Percentiles rank a stretch among this genome's conserved stretches.
Conservation (phyloP, 1,140 invertebrate genomes). For the Diabrotica undecimpunctata region DNA sequence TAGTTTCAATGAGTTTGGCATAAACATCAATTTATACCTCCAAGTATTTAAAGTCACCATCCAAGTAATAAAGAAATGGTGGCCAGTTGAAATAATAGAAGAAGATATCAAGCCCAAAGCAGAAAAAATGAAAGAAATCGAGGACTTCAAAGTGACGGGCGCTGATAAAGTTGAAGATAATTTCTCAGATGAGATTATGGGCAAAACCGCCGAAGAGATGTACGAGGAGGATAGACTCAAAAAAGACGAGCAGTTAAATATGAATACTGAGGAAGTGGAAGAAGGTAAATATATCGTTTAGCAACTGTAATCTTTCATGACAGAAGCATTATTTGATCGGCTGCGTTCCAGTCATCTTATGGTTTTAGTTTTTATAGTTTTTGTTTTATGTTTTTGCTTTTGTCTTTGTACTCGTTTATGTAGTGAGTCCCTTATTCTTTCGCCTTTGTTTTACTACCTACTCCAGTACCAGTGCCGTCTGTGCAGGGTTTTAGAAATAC, state of each 20-base stretch:
- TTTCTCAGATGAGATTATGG: slow-evolving; percentile 46
- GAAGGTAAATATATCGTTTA: slow-evolving; percentile 20
- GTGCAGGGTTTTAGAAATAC: too few relatives aligned
- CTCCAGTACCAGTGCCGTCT: too few relatives aligned
- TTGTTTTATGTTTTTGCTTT: too few relatives aligned
- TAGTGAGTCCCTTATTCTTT: too few relatives aligned
- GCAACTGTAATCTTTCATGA: too few relatives aligned
- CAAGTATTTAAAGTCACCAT: slow-evolving; percentile 64
- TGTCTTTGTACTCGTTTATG: too few relatives aligned
- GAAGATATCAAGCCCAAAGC: slow-evolving; percentile 34
- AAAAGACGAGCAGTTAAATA: slow-evolving; percentile 39
- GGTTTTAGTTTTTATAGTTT: too few relatives aligned
- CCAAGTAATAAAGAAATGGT: slow-evolving; percentile 54
- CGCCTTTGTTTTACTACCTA: too few relatives aligned
- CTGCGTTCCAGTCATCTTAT: too few relatives aligned
- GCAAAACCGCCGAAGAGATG: slow-evolving; percentile 54
- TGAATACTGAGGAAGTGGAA: slow-evolving; percentile 29
- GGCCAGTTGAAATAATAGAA: slow-evolving; percentile 29
- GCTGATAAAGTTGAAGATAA: slow-evolving; percentile 28
- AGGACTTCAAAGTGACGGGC: slow-evolving; percentile 33
- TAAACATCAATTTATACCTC: slow-evolving; percentile 55
- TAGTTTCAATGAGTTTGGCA: too few relatives aligned
- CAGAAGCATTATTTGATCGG: too few relatives aligned
- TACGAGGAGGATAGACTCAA: slow-evolving; percentile 52
- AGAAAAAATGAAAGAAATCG: slow-evolving; percentile 33